Evolutionary conservation across 2,797 vertebrate species (phyloP), one percentile per base, ranked within the genome.

Genomic region (Coregonus suidteri): DNA sequence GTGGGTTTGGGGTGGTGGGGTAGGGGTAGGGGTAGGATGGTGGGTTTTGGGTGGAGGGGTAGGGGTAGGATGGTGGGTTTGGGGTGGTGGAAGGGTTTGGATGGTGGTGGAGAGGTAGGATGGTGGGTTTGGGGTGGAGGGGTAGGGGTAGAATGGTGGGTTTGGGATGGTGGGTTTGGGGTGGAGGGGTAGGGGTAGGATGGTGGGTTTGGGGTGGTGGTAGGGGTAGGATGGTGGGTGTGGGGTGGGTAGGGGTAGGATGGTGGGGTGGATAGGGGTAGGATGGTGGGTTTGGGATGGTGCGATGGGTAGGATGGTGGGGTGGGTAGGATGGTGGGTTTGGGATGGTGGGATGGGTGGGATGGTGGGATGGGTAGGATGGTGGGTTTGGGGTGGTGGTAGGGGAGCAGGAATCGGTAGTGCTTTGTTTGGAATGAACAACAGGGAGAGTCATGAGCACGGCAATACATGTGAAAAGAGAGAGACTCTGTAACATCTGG

Each of bases 401-500:
- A 62, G 67, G 15, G 37, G 6, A 15, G 9, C 41, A 47, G 31
- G 51, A 25, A 54, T 30, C 53, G 25, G 31, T 47, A 3, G n/a
- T 30, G 74, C 78, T 56, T 87, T 86, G 81, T 80, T 34, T 25
- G 47, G 75, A 81, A 69, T 71, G 30, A 62, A 75, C 59, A n/a
- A 72, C 56, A 34, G 11, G 16, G 56, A 59, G 56, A 6, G 16
- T 59, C 34, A 79, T 56, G 74, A n/a, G 31, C 31, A 16, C 1
- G 0, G 4, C 64, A 66, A 35, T 6, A 67, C 3, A 65, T 52
- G 4, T 54, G 20, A 6, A 6, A 14, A 16, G 4, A 31, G 13
- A 34, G 25, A 13, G 4, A 31, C 71, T 31, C 15, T 31, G 41
- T 72, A 72, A 35, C 34, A 47, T 35, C 31, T 18, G 31, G 14